Conservation (phyloP, 1,140 invertebrate genomes). For the Drosophila mauritiana region DNA sequence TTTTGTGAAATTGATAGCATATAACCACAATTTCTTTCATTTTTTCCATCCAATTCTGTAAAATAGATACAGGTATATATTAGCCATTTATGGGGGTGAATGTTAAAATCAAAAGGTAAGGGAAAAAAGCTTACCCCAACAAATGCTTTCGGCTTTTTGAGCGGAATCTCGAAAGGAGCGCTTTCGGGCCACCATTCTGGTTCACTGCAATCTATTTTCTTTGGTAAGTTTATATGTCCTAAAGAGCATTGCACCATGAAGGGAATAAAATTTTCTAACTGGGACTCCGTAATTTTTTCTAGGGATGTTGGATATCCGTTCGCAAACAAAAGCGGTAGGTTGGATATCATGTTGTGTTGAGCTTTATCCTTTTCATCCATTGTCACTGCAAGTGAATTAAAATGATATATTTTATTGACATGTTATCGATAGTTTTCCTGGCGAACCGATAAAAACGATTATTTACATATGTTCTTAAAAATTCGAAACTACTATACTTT, state of each 20-base stretch:
- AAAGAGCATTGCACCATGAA: conserved; percentile 91
- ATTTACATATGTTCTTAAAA: no score
- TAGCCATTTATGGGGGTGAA: no score
- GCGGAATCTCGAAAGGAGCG: conserved; percentile 87
- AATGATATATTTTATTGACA: not conserved
- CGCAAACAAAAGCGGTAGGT: conserved; percentile 89
- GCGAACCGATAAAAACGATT: no score
- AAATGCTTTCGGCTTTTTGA: conserved; percentile 86
- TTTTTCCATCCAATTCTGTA: conserved; percentile 87
- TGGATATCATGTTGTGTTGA: conserved; percentile 84
- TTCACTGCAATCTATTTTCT: conserved; percentile 83
- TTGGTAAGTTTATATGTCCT: conserved; percentile 87
- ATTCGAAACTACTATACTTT: no score
- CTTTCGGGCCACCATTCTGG: conserved; percentile 90
- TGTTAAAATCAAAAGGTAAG: not conserved
- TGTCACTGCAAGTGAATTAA: conserved; percentile 34
- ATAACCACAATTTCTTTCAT: conserved; percentile 88
- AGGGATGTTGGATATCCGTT: conserved; percentile 89
- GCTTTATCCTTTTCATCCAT: conserved; percentile 80
- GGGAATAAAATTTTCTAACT: conserved; percentile 89
- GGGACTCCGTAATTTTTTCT: conserved; percentile 87
- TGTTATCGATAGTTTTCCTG: no score
- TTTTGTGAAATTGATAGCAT: conserved; percentile 90
- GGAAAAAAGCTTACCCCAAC: conserved; percentile 84
- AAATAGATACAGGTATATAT: conserved; percentile 21